Percentiles rank a stretch among this genome's conserved stretches.
phyloP scores from a whole-genome alignment of 2,113 vertebrate species.

The Cavia aperea region DNA sequence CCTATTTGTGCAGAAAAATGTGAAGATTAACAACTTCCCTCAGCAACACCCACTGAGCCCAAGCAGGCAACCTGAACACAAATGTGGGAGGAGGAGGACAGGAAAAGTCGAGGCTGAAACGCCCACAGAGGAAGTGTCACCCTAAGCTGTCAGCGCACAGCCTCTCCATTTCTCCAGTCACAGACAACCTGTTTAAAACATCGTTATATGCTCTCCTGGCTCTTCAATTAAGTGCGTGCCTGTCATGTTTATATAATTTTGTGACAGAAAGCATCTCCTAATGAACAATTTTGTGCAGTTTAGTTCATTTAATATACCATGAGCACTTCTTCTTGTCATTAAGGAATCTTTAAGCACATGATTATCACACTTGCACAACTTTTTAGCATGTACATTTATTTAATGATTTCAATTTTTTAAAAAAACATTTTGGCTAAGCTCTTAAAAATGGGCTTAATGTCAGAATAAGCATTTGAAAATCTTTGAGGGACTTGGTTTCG shows the following conservation, averaged over 20 bases:
- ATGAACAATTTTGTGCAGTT: background rate
- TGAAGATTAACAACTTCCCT: background rate
- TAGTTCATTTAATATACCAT: background rate
- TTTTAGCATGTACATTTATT: background rate
- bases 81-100: background rate
- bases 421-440: background rate
- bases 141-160: background rate
- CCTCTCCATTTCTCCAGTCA: background rate
- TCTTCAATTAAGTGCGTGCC: background rate
- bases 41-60: background rate
- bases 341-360: background rate
- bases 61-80: background rate
- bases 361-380: background rate
- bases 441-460: conserved; percentile 18
- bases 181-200: background rate
- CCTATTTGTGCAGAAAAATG: background rate
- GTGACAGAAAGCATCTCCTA: background rate
- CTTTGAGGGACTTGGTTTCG: background rate
- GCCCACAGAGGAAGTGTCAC: background rate
- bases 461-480: conserved; percentile 21
- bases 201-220: background rate
- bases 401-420: background rate
- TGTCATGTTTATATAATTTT: background rate
- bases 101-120: background rate
- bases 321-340: background rate